These are phyloP conservation scores for Eurypyga helias DNA, from an alignment of 2,113 vertebrate genomes.

Conservation along the genomic window DNA sequence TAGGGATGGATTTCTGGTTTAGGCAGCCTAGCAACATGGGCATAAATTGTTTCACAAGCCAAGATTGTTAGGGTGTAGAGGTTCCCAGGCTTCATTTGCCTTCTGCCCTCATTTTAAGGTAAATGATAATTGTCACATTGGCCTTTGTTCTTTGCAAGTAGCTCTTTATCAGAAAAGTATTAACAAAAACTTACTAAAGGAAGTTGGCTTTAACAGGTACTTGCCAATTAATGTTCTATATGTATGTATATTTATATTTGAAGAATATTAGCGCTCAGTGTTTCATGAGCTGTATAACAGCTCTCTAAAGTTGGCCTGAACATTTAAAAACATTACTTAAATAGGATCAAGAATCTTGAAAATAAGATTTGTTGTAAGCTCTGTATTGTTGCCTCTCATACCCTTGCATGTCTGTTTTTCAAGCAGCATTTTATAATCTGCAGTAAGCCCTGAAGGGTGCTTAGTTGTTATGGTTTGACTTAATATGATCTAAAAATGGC, in stretches of 20 bases:
- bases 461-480: conserved; percentile 57
- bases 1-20: not conserved
- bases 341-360: conserved; percentile 42
- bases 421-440: conserved; percentile 45
- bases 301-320: not conserved
- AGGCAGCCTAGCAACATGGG: not conserved
- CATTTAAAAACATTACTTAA: conserved; percentile 23
- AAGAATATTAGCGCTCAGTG: not conserved
- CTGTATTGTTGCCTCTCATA: conserved; percentile 31
- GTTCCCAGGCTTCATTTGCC: not conserved
- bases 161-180: not conserved
- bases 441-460: conserved; percentile 32
- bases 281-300: not conserved
- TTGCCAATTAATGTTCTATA: not conserved
- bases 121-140: not conserved
- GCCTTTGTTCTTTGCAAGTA: not conserved
- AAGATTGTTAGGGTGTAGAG: not conserved
- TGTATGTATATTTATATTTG: not conserved
- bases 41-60: not conserved
- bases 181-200: not conserved
- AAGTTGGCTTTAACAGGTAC: not conserved
- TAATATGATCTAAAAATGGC: conserved; percentile 54
- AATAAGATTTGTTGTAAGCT: conserved; percentile 39
- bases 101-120: not conserved
- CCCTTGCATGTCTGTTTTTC: conserved; percentile 31